Evolutionary conservation across 2,888 invertebrate genomes (phyloP).

Genomic region (Pegoplata infirma): DNA sequence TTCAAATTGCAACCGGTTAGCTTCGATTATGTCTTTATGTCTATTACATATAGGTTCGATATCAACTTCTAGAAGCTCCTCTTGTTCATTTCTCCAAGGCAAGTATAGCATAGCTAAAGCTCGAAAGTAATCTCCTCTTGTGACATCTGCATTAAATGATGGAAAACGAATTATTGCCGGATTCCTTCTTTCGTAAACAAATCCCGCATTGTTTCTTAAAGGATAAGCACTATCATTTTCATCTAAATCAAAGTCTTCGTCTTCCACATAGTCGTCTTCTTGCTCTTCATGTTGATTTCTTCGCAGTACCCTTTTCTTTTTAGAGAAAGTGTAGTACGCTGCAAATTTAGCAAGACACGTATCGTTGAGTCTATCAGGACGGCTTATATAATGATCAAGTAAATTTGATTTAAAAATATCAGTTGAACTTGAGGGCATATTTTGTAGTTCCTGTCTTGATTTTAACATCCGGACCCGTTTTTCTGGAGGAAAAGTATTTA

Average conservation of each 20-base stretch:
- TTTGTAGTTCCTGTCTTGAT: neutral
- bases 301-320: neutral
- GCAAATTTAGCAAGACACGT: constrained; percentile 30
- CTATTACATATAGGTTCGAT: constrained; percentile 1
- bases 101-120: neutral
- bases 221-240: neutral
- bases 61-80: neutral
- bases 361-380: constrained; percentile 11
- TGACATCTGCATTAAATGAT: neutral
- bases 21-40: neutral
- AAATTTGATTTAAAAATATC: constrained; percentile 5
- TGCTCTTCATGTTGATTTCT: neutral
- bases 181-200: constrained; percentile 2
- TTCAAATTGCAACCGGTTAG: neutral
- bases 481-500: constrained; percentile 25
- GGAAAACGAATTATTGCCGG: constrained; percentile 8
- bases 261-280: neutral
- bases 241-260: neutral
- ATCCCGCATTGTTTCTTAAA: neutral
- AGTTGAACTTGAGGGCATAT: neutral
- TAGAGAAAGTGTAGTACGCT: constrained; percentile 1
- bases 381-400: constrained; percentile 17
- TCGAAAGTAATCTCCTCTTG: constrained; percentile 11
- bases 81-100: constrained; percentile 3
- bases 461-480: constrained; percentile 12